Base-by-base conservation (phyloP, 2,888 invertebrate genomes). In the Ceramica pisi region DNA sequence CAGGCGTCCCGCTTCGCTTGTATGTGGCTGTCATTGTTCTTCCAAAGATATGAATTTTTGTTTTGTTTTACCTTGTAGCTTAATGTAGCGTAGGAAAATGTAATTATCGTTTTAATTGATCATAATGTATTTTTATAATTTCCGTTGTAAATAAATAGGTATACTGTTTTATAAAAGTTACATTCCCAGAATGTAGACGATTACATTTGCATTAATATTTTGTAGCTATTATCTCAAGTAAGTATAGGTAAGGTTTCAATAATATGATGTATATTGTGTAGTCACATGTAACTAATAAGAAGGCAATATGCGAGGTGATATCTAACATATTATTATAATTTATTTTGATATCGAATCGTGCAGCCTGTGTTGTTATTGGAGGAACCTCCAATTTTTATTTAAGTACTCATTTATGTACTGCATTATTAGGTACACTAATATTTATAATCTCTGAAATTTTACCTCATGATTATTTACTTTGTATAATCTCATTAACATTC, bases 111-210 rank as follows among this genome's bases (percentile, higher is more conserved):
- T 83, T 83, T 55, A 71, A 83, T 78, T 78, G 62, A 86, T 88
- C 82, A 86, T 85, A 85, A 87, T 88, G 88, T 92, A 91, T 92
- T 91, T 92, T 91, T 91, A 91, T 91, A 90, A 89, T 92, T 92
- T 91, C 83, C 86, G 88, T 87, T 93, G 91, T 90, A 91, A 90
- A 92, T 82, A 87, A 84, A 88, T 88, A 85, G 83, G 81, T 90
- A 89, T 85, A 86, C 87, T 89, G 80, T 90, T 90, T 86, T 89
- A 67, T 85, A 89, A 86, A 89, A 84, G 71, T 68, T 74, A 92
- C 94, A 93, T 94, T 95, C 93, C 92, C 90, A 92, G 93, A 94
- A 93, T 94, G 93, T 93, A 92, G 90, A 83, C 84, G 85, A 82
- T 90, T 91, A 89, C 59, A 89, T 91, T 94, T 92, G 93, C 93